These are phyloP conservation scores for Hymenochirus boettgeri DNA, from an alignment of 2,113 vertebrate genomes.

Conservation along the genomic window DNA sequence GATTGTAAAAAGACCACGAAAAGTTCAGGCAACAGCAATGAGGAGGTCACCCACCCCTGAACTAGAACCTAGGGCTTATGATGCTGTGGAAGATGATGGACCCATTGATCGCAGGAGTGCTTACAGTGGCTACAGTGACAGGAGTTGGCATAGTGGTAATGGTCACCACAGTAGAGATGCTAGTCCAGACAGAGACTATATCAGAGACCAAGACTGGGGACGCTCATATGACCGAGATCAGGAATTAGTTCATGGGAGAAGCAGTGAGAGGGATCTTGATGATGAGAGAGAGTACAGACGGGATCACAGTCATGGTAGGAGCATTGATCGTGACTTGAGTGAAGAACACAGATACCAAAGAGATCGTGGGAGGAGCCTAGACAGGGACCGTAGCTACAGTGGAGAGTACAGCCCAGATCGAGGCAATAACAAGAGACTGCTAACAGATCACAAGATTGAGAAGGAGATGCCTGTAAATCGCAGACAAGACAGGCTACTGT, in stretches of 20 bases:
- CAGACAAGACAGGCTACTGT: constrained; percentile 71
- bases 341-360: constrained; percentile 59
- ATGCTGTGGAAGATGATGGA: constrained; percentile 66
- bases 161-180: constrained; percentile 69
- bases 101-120: constrained; percentile 81
- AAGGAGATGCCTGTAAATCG: constrained; percentile 48
- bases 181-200: constrained; percentile 61
- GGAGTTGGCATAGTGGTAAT: constrained; percentile 68
- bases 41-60: constrained; percentile 69
- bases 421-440: constrained; percentile 51
- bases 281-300: constrained; percentile 54
- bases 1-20: constrained; percentile 85
- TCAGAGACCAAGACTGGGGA: constrained; percentile 59
- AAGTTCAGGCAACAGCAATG: constrained; percentile 62
- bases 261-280: constrained; percentile 23
- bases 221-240: constrained; percentile 46
- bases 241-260: constrained; percentile 43
- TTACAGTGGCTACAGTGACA: constrained; percentile 72
- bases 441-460: constrained; percentile 52
- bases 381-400: constrained; percentile 55
- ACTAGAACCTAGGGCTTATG: constrained; percentile 72
- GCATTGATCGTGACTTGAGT: constrained; percentile 66
- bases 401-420: constrained; percentile 58
- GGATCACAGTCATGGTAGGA: constrained; percentile 65
- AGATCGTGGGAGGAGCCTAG: constrained; percentile 64